Conservation (phyloP, 2,888 invertebrate species). For the Nezara viridula region DNA sequence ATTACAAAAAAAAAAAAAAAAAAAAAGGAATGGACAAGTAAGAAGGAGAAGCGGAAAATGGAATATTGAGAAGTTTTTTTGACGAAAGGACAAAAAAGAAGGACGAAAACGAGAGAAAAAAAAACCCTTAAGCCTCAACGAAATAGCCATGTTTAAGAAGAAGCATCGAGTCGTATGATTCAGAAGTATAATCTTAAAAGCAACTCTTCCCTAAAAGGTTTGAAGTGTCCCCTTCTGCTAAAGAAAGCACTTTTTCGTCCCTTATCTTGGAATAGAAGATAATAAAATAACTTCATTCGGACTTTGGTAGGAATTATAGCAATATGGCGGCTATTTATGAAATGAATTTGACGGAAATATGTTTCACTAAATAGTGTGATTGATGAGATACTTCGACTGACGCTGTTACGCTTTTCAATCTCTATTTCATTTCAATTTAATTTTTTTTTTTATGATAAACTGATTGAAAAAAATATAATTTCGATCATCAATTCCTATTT, state of each 20-base stretch:
- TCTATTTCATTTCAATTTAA: too few relatives aligned
- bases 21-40: too few relatives aligned
- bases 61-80: slow-evolving; percentile 3
- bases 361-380: background rate
- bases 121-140: slow-evolving; percentile 10
- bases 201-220: slow-evolving; percentile 8
- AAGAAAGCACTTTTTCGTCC: slow-evolving; percentile 23
- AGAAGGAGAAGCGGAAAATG: background rate
- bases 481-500: too few relatives aligned
- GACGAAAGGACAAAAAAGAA: background rate
- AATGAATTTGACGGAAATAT: background rate
- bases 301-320: background rate
- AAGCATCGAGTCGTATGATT: slow-evolving; percentile 28
- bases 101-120: background rate
- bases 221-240: slow-evolving; percentile 16
- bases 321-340: background rate
- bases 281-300: background rate
- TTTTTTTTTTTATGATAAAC: too few relatives aligned
- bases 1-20: background rate
- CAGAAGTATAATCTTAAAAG: slow-evolving; percentile 45
- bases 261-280: background rate
- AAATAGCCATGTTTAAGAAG: slow-evolving; percentile 35
- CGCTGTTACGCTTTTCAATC: too few relatives aligned
- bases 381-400: too few relatives aligned
- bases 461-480: too few relatives aligned